Evolutionary conservation across 2,888 invertebrate genomes (phyloP).

Genomic region (Scaptomyza flava): DNA sequence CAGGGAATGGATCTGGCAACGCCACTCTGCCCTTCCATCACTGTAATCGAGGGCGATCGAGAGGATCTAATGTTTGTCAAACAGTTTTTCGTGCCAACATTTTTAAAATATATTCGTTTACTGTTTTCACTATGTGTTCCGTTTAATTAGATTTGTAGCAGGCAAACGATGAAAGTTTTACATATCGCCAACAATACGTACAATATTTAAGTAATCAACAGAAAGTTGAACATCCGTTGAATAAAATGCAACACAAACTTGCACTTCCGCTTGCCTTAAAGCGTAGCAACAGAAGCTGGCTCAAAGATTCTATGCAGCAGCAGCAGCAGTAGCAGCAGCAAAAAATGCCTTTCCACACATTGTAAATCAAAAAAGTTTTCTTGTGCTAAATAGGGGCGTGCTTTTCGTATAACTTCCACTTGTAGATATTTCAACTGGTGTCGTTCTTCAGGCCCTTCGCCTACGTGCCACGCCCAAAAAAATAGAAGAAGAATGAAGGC

Average conservation of each 20-base stretch:
- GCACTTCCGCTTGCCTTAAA: conserved; percentile 65
- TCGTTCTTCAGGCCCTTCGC: conserved; percentile 21
- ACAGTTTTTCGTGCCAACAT: too few species aligned
- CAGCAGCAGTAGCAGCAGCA: conserved; percentile 2
- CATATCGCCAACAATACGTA: neutral
- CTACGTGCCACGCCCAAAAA: conserved; percentile 39
- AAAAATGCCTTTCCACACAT: conserved; percentile 28
- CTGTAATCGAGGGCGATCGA: too few species aligned
- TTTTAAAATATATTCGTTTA: neutral
- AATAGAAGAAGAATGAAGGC: neutral
- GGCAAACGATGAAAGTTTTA: neutral
- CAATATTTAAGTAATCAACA: conserved; percentile 35
- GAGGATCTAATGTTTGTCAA: too few species aligned
- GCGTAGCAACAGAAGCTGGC: conserved; percentile 35
- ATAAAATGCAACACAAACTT: conserved; percentile 57
- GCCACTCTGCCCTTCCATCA: too few species aligned
- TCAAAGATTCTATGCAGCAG: conserved; percentile 29
- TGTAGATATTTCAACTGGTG: conserved; percentile 65
- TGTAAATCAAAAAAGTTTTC: conserved; percentile 75
- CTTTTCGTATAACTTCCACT: conserved; percentile 47
- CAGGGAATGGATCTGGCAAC: too few species aligned
- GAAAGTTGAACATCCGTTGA: conserved; percentile 37
- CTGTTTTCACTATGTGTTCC: neutral
- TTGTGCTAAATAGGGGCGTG: conserved; percentile 71
- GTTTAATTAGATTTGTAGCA: neutral